These are phyloP conservation scores for Chrysomela aeneicollis DNA, from an alignment of 2,888 invertebrate species.

Conservation along the genomic window DNA sequence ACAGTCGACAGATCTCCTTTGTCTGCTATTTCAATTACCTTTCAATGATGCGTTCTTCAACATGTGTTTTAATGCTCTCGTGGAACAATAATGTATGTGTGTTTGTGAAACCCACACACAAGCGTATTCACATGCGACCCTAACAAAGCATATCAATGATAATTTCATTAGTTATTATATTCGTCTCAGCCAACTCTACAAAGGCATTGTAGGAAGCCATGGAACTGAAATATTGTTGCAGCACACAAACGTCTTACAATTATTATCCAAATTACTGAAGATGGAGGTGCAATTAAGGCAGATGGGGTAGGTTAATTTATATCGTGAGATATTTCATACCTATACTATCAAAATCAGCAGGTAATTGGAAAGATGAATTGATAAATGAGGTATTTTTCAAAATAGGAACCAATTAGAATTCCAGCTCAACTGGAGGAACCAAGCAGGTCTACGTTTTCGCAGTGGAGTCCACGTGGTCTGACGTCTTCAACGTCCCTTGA, in stretches of 20 bases:
- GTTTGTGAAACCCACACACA: slow-evolving; percentile 1
- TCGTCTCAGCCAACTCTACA: slow-evolving; percentile 5
- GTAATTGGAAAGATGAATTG: no score
- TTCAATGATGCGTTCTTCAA: slow-evolving; percentile 1
- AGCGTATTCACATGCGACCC: background rate
- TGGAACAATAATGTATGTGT: slow-evolving; percentile 10
- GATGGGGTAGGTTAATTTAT: background rate
- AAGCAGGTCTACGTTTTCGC: no score
- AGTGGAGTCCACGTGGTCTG: no score
- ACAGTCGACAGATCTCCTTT: background rate
- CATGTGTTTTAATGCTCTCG: background rate
- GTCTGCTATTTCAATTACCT: slow-evolving; percentile 1
- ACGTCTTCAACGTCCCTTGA: no score
- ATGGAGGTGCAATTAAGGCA: background rate
- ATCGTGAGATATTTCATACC: no score
- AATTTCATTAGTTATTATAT: background rate
- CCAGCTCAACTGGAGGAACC: no score
- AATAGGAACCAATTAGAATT: no score
- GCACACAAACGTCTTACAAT: background rate
- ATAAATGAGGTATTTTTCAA: no score
- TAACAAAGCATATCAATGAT: slow-evolving; percentile 3
- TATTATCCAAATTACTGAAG: slow-evolving; percentile 8
- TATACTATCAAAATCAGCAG: no score
- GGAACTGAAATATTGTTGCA: slow-evolving; percentile 4
- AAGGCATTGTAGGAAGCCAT: background rate